Evolutionary conservation across 2,888 invertebrate genomes (phyloP).

Genomic region (Apomyelois bistriatella): DNA sequence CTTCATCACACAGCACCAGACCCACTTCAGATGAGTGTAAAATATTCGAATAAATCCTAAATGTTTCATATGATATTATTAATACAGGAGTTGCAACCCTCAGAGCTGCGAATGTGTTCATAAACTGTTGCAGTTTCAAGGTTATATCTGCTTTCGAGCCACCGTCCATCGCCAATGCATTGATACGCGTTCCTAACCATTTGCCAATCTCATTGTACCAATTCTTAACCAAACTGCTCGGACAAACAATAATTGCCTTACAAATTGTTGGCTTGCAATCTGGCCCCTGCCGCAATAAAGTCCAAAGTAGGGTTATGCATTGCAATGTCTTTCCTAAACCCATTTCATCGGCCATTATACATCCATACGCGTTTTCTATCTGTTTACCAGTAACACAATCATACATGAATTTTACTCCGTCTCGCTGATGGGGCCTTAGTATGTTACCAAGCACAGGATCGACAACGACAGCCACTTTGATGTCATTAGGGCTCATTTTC

Average conservation of each 20-base stretch:
- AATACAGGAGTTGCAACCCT: constrained; percentile 92
- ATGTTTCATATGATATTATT: constrained; percentile 99
- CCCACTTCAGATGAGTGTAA: constrained; percentile 95
- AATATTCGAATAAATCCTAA: constrained; percentile 94
- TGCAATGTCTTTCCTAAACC: constrained; percentile 98
- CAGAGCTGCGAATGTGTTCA: constrained; percentile 87
- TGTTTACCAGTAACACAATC: constrained; percentile 97
- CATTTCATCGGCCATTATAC: constrained; percentile 99
- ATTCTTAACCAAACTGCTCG: constrained; percentile 98
- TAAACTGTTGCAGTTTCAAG: constrained; percentile 88
- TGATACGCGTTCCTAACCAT: constrained; percentile 93
- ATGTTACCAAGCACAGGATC: constrained; percentile 95
- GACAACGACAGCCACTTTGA: constrained; percentile 96
- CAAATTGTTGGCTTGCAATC: constrained; percentile 93
- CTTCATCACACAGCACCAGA: constrained; percentile 98
- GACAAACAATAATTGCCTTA: constrained; percentile 97
- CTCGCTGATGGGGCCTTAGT: constrained; percentile 97
- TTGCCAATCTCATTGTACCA: constrained; percentile 99
- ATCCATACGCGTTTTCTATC: constrained; percentile 92
- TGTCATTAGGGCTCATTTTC: constrained; percentile 84
- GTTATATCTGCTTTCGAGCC: constrained; percentile 93
- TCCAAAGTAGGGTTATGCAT: constrained; percentile 98
- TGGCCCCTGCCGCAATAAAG: constrained; percentile 94
- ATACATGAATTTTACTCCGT: constrained; percentile 99
- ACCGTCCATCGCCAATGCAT: constrained; percentile 91